Percentiles rank a stretch among this genome's conserved stretches.
Evolutionary conservation across 2,888 invertebrate genomes (phyloP).

Genomic region (Camponotus fellah): DNA sequence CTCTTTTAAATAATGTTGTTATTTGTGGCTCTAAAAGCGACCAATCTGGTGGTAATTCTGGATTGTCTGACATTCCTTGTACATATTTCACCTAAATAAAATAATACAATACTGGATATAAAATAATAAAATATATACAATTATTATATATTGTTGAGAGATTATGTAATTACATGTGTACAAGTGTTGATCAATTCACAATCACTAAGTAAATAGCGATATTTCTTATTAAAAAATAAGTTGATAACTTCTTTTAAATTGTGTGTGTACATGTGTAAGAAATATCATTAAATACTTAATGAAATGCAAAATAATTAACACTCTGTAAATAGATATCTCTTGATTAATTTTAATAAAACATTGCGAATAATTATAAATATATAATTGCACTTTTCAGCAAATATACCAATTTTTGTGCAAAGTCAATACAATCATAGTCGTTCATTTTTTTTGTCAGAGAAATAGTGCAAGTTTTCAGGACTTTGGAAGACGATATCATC

Average conservation of each 20-base stretch:
- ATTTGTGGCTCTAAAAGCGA: constrained; percentile 74
- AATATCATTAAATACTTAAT: neutral
- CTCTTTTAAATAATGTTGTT: constrained; percentile 68
- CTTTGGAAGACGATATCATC: constrained; percentile 80
- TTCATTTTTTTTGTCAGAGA: constrained; percentile 76
- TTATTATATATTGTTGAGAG: too few species aligned
- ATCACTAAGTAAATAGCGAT: too few species aligned
- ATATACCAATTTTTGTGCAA: constrained; percentile 78
- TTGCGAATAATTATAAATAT: constrained; percentile 13
- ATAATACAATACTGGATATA: neutral
- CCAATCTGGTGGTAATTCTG: constrained; percentile 74
- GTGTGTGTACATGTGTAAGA: neutral
- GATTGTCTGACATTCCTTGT: constrained; percentile 13
- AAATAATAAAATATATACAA: neutral
- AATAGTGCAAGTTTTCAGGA: constrained; percentile 77
- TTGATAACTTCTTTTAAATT: too few species aligned
- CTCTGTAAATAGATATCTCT: neutral
- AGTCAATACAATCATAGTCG: constrained; percentile 76
- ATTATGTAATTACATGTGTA: too few species aligned
- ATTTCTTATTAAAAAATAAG: too few species aligned
- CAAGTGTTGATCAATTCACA: too few species aligned
- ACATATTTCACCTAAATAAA: constrained; percentile 54
- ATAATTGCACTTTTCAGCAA: neutral
- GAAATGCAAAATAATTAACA: neutral
- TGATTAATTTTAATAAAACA: neutral